Base-by-base conservation (phyloP, 2,888 invertebrate genomes). In the Caenorhabditis virilis region DNA sequence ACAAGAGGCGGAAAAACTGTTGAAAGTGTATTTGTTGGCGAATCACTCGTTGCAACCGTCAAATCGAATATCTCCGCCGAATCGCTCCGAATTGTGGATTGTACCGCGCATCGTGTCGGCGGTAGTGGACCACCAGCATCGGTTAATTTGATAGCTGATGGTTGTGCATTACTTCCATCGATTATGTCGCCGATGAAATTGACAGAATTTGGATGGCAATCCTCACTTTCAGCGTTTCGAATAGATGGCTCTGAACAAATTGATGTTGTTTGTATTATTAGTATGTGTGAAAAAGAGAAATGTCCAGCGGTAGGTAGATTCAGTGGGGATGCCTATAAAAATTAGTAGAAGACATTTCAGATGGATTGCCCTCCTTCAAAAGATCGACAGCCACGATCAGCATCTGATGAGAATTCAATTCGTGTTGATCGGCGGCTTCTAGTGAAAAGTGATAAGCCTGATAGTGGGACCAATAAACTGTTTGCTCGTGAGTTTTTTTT, bases 181-280 rank as follows among this genome's bases (percentile, higher is more conserved):
- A 70, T 82, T 7, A 78, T 82, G 67, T 75, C 78, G 3, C 68
- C 78, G 22, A 79, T 82, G 71, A 43, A 46, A 18, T 42, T 73
- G 13, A 63, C 61, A 0, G 20, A 60, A 13, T 49, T 53, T 25
- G 76, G 79, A 22, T 69, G 83, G 66, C 74, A 80, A 35, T 78
- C 80, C 2, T 67, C 78, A 9, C 54, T 82, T n/a, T 74, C 68
- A 9, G 82, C 83, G 3, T 82, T 82, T 54, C 48, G 82, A 50
- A 78, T 82, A 36, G 82, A 82, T 50, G 82, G 82, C 27, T 71
- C 73, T 20, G 79, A 78, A 42, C 79, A 82, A 46, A 60, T 72
- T 22, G 67, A 70, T 47, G 61, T 72, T 25, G 69, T 66, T 1
- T 69, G 71, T 39, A 57, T 72, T 43, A 59, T 69, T 7, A 57